phyloP scores from a whole-genome alignment of 1,140 invertebrate species.

The Neuroterus valhalla region DNA sequence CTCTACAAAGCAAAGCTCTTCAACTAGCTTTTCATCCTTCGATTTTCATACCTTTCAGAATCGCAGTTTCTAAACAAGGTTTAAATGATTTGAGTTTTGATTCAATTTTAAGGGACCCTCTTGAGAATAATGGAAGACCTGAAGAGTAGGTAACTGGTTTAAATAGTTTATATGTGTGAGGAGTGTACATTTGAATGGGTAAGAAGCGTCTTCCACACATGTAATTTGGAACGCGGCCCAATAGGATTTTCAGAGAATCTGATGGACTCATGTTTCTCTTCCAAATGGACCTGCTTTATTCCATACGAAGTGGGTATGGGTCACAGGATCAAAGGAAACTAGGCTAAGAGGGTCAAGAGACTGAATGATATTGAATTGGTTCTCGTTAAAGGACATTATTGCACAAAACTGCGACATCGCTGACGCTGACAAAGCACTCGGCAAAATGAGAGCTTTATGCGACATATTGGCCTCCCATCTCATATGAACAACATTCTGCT shows the following conservation, averaged over 20 bases:
- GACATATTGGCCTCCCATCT: no score
- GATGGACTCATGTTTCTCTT: slow-evolving; percentile 9
- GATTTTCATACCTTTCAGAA: no score
- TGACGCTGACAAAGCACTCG: slow-evolving; percentile 9
- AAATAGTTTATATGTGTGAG: not conserved
- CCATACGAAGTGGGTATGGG: not conserved
- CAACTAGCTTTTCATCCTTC: no score
- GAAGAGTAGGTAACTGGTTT: no score
- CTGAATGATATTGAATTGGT: slow-evolving; percentile 20
- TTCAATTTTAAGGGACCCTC: no score
- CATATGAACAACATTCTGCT: no score
- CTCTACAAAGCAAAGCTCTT: no score
- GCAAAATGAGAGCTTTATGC: not conserved
- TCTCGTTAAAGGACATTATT: slow-evolving; percentile 11
- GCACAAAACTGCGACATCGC: not conserved
- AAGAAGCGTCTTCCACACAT: not conserved
- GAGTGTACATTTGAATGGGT: not conserved
- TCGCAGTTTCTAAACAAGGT: no score
- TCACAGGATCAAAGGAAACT: slow-evolving; percentile 17
- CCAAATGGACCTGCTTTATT: slow-evolving; percentile 15
- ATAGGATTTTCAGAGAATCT: not conserved
- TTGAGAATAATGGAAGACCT: no score
- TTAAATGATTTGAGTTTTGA: no score
- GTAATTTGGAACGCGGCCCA: slow-evolving; percentile 4
- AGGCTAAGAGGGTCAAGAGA: slow-evolving; percentile 13